Evolutionary conservation across 1,140 invertebrate species (phyloP).

Genomic region (Chrysomallon squamiferum): DNA sequence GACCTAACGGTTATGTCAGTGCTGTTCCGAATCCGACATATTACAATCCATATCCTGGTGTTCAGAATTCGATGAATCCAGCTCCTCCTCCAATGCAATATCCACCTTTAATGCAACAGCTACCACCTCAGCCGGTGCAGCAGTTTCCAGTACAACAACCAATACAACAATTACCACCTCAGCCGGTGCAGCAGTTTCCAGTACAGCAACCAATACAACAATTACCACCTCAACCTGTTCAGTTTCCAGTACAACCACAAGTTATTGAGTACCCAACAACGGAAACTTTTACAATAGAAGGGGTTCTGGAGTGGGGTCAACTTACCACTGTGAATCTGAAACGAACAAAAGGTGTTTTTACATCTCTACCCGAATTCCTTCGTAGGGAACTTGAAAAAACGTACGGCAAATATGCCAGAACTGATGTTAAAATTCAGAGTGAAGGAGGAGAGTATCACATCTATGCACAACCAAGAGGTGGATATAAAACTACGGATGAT

Average conservation of each 20-base stretch:
- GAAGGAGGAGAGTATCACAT: constrained; percentile 28
- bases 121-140: neutral
- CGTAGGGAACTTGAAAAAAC: constrained; percentile 19
- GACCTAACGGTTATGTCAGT: neutral
- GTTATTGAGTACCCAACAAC: neutral
- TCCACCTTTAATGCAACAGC: neutral
- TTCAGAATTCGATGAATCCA: neutral
- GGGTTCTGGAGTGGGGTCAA: constrained; percentile 23
- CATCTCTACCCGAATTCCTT: constrained; percentile 19
- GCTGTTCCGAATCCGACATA: neutral
- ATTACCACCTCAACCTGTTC: neutral
- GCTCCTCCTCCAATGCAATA: neutral
- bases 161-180: neutral
- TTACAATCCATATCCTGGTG: neutral
- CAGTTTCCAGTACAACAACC: neutral
- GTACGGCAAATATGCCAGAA: constrained; percentile 23
- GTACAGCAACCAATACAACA: neutral
- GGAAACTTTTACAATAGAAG: constrained; percentile 17
- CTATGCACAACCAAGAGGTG: constrained; percentile 14
- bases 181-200: neutral
- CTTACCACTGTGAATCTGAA: constrained; percentile 20
- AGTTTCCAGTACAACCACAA: neutral
- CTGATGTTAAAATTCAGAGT: constrained; percentile 16
- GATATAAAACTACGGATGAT: neutral
- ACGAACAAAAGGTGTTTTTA: constrained; percentile 14